phyloP scores from a whole-genome alignment of 2,797 vertebrate genomes.

The Percopsis omiscomaycus region DNA sequence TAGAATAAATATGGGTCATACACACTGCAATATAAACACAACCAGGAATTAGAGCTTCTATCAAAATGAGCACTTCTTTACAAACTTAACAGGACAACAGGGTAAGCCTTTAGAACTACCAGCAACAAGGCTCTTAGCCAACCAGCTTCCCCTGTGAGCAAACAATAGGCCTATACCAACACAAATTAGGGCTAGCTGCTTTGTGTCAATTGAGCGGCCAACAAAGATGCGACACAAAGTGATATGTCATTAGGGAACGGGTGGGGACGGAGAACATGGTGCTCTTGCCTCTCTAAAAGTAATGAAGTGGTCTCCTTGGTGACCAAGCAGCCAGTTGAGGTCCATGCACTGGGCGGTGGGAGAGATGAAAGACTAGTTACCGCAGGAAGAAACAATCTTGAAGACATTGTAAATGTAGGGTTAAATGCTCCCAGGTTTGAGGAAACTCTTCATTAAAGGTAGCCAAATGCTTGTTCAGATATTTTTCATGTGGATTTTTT shows the following conservation, averaged over 20 bases:
- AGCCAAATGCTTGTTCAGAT: conserved; percentile 25
- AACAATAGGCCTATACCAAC: conserved; percentile 62
- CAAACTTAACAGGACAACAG: conserved; percentile 38
- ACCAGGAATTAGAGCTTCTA: conserved; percentile 32
- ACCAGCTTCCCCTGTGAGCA: conserved; percentile 47
- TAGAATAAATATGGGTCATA: too few species aligned
- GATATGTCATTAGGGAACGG: conserved; percentile 76
- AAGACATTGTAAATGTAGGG: conserved; percentile 52
- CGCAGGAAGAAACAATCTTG: conserved; percentile 8
- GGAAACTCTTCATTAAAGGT: conserved; percentile 56
- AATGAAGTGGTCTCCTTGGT: conserved; percentile 73
- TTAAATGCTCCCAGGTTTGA: conserved; percentile 56
- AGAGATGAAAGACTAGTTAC: conserved; percentile 49
- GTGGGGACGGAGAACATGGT: conserved; percentile 61
- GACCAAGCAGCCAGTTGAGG: conserved; percentile 47
- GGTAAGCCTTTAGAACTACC: conserved; percentile 38
- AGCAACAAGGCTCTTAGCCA: conserved; percentile 31
- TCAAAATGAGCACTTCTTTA: conserved; percentile 13
- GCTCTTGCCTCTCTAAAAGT: conserved; percentile 63
- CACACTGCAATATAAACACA: conserved; percentile 10
- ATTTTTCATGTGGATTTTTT: neutral
- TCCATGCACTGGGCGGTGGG: conserved; percentile 37
- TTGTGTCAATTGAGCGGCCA: conserved; percentile 70
- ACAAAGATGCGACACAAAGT: conserved; percentile 73
- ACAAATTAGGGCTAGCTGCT: conserved; percentile 71